Conservation (phyloP, 2,113 vertebrate species). For the Neolamprologus sp. region DNA sequence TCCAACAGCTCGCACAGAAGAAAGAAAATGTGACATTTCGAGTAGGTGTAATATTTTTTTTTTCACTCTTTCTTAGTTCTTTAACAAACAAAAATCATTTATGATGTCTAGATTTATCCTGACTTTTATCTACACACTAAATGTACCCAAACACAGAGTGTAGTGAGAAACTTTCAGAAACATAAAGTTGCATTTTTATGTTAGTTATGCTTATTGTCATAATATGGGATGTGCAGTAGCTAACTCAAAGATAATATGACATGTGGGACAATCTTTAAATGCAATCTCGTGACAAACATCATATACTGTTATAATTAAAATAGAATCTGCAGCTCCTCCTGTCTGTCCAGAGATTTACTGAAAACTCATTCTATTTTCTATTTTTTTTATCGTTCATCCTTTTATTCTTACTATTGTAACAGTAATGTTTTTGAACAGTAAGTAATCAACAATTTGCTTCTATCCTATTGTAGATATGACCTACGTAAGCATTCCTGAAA, state of each 20-base stretch:
- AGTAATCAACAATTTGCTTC: neutral
- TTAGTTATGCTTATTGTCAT: neutral
- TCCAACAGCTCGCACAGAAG: neutral
- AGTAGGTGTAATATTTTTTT: neutral
- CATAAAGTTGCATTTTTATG: neutral
- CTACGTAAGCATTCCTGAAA: neutral
- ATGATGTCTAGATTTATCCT: neutral
- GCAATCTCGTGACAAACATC: neutral
- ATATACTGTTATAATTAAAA: neutral
- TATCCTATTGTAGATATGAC: neutral
- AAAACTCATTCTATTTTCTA: neutral
- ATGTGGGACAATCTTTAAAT: neutral
- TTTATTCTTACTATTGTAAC: neutral
- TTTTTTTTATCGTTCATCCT: neutral
- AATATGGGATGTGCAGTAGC: neutral
- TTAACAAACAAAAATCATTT: neutral
- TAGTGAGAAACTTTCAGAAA: neutral
- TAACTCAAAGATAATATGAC: neutral
- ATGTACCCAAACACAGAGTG: neutral
- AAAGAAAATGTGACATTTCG: neutral
- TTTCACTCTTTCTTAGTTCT: neutral
- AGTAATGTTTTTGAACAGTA: neutral
- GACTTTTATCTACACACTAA: neutral
- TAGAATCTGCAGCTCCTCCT: neutral
- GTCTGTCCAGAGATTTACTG: neutral